Base-by-base conservation (phyloP, 2,888 invertebrate species). In the Chymomyza fuscimana region DNA sequence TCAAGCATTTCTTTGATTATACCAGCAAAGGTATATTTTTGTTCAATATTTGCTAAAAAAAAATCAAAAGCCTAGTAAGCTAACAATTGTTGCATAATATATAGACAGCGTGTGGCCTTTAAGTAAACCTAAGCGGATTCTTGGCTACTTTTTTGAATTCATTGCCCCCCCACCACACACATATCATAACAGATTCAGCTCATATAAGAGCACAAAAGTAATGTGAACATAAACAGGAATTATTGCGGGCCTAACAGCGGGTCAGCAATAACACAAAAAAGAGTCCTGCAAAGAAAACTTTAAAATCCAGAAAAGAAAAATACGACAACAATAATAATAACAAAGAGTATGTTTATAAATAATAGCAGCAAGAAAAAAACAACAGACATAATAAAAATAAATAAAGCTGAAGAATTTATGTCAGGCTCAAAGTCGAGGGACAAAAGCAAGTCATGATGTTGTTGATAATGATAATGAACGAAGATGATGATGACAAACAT, bases 191-290 rank as follows among this genome's bases (percentile, higher is more conserved):
- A 15, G 40, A 46, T 46, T 10, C 40, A 12, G 40, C 12, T 46
- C 40, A 12, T 58, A 63, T 72, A 74, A 62, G 64, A 70, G 83
- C 73, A 63, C 74, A 68, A 86, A 84, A 82, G 78, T 83, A 84
- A 87, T 80, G 83, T 74, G 86, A 74, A 73, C 81, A 87, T 84
- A 84, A 83, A 83, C 86, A 87, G 82, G 74, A 83, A 85, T 87
- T 84, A 84, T 82, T 72, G 81, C 87, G 68, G 70, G 3, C 79
- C 77, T 65, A 72, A 76, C 80, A 76, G 77, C 74, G 76, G 75
- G 75, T 36, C 29, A 22, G 25, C n/a, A 32, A 29, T 19, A 29
- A 59, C 9, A 32, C 62, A 62, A 32, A 32, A 7, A 32, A 32
- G 9, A 32, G 32, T 32, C 7, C 32, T 32, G 32, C 32, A 60